Percentiles rank a stretch among this genome's conserved stretches.
Conservation (phyloP, 2,888 invertebrate genomes). For the Parapristionchus giblindavisi region DNA sequence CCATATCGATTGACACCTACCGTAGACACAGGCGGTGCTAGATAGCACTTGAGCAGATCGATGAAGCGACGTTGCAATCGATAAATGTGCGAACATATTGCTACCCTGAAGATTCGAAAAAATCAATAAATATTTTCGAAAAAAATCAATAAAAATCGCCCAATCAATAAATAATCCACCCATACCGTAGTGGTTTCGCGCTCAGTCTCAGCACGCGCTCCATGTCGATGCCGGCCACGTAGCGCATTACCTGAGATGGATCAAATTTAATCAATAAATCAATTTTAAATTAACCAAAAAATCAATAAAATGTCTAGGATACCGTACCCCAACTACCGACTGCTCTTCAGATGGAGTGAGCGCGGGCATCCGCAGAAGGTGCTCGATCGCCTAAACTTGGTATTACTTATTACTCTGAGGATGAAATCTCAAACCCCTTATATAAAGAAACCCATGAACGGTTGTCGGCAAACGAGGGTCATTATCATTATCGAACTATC, state of each 20-base stretch:
- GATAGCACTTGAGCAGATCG: conserved; percentile 34
- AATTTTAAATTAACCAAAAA: too few relatives aligned
- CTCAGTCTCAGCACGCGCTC: conserved; percentile 46
- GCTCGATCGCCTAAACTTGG: conserved; percentile 24
- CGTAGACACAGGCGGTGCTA: conserved; percentile 27
- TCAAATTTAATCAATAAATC: too few relatives aligned
- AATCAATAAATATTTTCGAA: background rate
- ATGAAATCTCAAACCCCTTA: too few relatives aligned
- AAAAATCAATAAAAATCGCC: too few relatives aligned
- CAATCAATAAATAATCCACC: background rate
- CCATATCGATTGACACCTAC: too few relatives aligned
- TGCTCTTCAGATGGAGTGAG: conserved; percentile 18
- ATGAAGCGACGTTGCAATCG: conserved; percentile 44
- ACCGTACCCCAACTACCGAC: conserved; percentile 30
- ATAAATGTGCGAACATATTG: conserved; percentile 50
- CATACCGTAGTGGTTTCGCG: conserved; percentile 39
- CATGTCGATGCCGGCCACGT: conserved; percentile 40
- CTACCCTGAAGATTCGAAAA: conserved; percentile 41
- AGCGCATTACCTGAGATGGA: conserved; percentile 39
- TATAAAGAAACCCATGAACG: too few relatives aligned
- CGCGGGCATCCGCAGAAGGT: background rate
- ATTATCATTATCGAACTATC: too few relatives aligned
- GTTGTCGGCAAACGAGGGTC: too few relatives aligned
- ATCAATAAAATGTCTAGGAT: too few relatives aligned
- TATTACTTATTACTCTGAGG: too few relatives aligned